phyloP scores from a whole-genome alignment of 2,888 invertebrate species.

The Polymixis lichenea region DNA sequence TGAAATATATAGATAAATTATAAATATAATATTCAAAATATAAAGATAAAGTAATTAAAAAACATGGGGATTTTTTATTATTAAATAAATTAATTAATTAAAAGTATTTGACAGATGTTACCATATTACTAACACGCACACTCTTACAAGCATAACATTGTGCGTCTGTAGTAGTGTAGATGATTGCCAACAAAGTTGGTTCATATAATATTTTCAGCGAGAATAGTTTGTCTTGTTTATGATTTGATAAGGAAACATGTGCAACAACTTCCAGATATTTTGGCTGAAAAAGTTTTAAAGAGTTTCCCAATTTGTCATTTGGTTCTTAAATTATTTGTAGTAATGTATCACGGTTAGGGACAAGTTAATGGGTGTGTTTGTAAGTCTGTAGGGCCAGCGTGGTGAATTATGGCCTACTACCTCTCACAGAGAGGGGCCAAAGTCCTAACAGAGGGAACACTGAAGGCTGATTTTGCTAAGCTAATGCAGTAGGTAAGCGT shows the following conservation, averaged over 20 bases:
- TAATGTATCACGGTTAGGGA: not conserved
- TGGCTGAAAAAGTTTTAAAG: conserved; percentile 25
- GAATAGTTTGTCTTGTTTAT: conserved; percentile 18
- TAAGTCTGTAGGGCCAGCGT: not conserved
- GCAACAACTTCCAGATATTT: conserved; percentile 25
- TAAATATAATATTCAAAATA: too few species aligned
- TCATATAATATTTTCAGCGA: conserved; percentile 38
- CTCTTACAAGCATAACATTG: not conserved
- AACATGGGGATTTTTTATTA: too few species aligned
- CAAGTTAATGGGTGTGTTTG: not conserved
- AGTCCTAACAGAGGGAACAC: too few species aligned
- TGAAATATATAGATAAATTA: too few species aligned
- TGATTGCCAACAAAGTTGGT: conserved; percentile 30
- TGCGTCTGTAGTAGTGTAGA: conserved; percentile 21
- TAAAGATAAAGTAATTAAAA: too few species aligned
- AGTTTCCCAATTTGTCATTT: conserved; percentile 25
- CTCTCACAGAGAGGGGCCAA: too few species aligned
- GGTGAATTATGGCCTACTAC: too few species aligned
- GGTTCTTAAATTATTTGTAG: not conserved
- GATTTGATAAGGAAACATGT: conserved; percentile 41
- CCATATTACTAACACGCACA: not conserved
- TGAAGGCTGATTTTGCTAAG: too few species aligned
- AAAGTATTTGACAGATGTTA: conserved; percentile 31
- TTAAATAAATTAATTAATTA: too few species aligned
- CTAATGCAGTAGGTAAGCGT: not conserved